A percentile compares a stretch with the other conserved stretches of the same genome.
phyloP scores from a whole-genome alignment of 2,888 invertebrate species.

The Gastracanthus pulcherrimus region DNA sequence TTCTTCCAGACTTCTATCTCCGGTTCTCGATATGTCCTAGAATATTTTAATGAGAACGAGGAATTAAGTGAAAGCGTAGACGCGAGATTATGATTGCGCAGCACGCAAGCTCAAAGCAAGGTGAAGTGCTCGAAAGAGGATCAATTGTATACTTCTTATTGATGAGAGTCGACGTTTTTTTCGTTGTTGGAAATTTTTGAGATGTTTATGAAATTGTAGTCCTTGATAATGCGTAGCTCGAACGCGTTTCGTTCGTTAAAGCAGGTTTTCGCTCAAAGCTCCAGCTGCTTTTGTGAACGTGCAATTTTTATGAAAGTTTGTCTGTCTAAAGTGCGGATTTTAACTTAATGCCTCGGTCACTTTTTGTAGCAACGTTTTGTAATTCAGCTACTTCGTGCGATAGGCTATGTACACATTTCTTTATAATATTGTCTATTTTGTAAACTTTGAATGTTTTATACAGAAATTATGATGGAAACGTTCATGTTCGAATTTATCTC shows the following conservation, averaged over 20 bases:
- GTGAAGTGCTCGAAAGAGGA: conserved; percentile 44
- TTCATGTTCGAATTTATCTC: not conserved
- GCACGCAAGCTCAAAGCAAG: conserved; percentile 19
- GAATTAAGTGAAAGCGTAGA: conserved; percentile 38
- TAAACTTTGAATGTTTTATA: not conserved
- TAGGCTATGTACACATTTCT: not conserved
- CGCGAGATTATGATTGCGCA: conserved; percentile 33
- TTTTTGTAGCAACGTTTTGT: not conserved
- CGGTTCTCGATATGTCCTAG: conserved; percentile 32
- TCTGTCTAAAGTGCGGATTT: not conserved
- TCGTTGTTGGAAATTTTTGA: not conserved
- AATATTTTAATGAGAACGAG: conserved; percentile 7
- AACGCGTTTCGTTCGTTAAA: not conserved
- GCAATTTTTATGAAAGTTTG: not conserved
- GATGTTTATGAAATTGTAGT: not conserved
- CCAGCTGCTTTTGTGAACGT: not conserved
- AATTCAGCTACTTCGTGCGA: not conserved
- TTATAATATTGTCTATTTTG: not conserved
- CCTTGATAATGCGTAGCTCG: not conserved
- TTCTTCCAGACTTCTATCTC: conserved; percentile 46
- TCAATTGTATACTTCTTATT: too few species aligned
- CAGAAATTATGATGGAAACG: not conserved
- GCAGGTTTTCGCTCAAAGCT: not conserved
- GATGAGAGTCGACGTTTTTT: not conserved
- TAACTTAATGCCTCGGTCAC: not conserved